Base-by-base conservation (phyloP, 1,140 invertebrate genomes). In the Andrena cerasifolii region DNA sequence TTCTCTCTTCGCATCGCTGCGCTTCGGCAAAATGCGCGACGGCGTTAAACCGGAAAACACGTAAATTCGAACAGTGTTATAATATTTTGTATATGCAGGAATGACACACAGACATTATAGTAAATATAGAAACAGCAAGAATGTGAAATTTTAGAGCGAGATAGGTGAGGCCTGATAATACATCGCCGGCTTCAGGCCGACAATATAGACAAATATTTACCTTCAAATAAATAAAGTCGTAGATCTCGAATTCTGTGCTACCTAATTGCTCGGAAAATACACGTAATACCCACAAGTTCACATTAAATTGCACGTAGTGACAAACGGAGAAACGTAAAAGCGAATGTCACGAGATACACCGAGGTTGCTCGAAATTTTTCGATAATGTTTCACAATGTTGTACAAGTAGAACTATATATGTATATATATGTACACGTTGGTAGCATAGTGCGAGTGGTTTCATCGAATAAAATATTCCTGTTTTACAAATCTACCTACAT, bases 51-150 rank as follows among this genome's bases (percentile, higher is more conserved):
- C 53, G 28, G 43, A 43, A 49, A 54, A 58, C 63, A 62, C 56
- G 31, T 66, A 62, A 59, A 33, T 71, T 71, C 31, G n/a, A 36
- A 66, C 24, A 56, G 49, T 14, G 43, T 66, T 73, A 45, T 58
- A 82, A 56, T 33, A 72, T 73, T 80, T 86, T 85, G 65, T 83
- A 86, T 62, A 86, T 83, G 65, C 75, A 88, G 75, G 79, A 86
- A 80, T 84, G 74, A 85, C 63, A 82, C 70, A 79, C 53, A 71
- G 77, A 79, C 45, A 81, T 75, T 47, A 83, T 85, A 76, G 49
- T 74, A 76, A 84, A 82, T 79, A 36, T 82, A 82, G 43, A 86
- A 79, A 80, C 45, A 80, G 66, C 33, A 51, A 74, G 73, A 80
- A 76, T 61, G 45, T 68, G 56, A 66, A 83, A 80, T 58, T 78